Evolutionary conservation across 2,797 vertebrate genomes (phyloP).

Genomic region (Phataginus tricuspis): DNA sequence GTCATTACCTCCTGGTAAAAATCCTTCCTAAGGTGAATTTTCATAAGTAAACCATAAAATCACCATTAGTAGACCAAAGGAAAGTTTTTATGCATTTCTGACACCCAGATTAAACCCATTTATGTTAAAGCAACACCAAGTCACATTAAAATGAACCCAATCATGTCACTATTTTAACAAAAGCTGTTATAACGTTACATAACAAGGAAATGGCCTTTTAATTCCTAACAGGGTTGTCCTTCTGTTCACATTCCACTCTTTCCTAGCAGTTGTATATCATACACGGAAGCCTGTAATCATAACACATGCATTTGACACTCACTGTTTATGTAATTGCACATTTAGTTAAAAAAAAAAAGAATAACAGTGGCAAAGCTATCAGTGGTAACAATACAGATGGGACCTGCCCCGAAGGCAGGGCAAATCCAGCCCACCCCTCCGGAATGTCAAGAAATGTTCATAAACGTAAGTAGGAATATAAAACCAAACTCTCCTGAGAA

Average conservation of each 20-base stretch:
- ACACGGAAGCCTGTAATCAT: neutral
- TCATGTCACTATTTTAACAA: neutral
- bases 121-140: neutral
- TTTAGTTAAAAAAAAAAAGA: neutral
- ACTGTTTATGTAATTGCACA: neutral
- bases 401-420: neutral
- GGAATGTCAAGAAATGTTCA: neutral
- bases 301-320: neutral
- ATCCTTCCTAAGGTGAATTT: neutral
- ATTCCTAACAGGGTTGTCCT: neutral
- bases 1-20: neutral
- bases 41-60: constrained; percentile 31
- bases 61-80: neutral
- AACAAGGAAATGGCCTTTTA: constrained; percentile 14
- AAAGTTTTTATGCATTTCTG: neutral
- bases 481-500: neutral
- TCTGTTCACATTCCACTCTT: neutral
- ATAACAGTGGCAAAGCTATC: neutral
- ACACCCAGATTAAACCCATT: neutral
- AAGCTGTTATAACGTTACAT: neutral
- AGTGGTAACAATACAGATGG: neutral
- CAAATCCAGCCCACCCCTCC: neutral
- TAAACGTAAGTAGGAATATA: neutral
- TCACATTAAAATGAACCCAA: constrained; percentile 39
- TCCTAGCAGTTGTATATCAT: neutral